Evolutionary conservation across 92 coral and sea anemone genomes (phyloP).

Genomic region (Porites divaricata): DNA sequence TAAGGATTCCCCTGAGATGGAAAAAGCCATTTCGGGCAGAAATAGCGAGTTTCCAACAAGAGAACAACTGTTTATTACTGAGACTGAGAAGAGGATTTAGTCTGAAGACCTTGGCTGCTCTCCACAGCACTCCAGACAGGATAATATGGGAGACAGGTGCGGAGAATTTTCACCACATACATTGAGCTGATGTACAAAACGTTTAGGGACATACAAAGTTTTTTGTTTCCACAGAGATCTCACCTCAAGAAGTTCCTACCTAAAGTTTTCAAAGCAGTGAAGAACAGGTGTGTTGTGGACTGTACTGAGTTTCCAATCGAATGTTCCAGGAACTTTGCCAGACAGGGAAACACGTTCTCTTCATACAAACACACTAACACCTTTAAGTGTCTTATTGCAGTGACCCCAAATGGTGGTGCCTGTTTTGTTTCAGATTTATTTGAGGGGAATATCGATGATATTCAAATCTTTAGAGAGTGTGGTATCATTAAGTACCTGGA

Average conservation of each 20-base stretch:
- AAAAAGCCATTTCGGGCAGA: slow-evolving; percentile 36
- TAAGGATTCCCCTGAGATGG: slow-evolving; percentile 41
- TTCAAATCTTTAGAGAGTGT: slow-evolving; percentile 58
- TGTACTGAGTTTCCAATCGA: slow-evolving; percentile 67
- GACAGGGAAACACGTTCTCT: slow-evolving; percentile 66
- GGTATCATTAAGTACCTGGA: slow-evolving; percentile 68
- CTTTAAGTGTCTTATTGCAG: slow-evolving; percentile 75
- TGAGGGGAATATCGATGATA: slow-evolving; percentile 61
- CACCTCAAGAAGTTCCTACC: slow-evolving; percentile 54
- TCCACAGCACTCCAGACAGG: slow-evolving; percentile 58
- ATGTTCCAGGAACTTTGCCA: slow-evolving; percentile 72
- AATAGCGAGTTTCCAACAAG: slow-evolving; percentile 44
- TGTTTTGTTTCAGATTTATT: slow-evolving; percentile 72
- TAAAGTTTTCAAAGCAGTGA: slow-evolving; percentile 69
- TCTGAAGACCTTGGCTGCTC: slow-evolving; percentile 41
- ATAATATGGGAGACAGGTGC: slow-evolving; percentile 41
- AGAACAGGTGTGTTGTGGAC: slow-evolving; percentile 72
- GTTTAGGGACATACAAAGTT: slow-evolving; percentile 52
- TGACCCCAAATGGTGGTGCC: slow-evolving; percentile 71
- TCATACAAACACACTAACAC: slow-evolving; percentile 77
- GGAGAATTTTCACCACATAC: slow-evolving; percentile 67
- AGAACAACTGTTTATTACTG: slow-evolving; percentile 50
- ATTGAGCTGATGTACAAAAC: slow-evolving; percentile 67
- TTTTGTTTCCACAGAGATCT: slow-evolving; percentile 59
- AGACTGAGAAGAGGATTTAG: slow-evolving; percentile 59